These are phyloP conservation scores for Hystrix brachyura DNA, from an alignment of 2,113 vertebrate genomes.

Conservation along the genomic window DNA sequence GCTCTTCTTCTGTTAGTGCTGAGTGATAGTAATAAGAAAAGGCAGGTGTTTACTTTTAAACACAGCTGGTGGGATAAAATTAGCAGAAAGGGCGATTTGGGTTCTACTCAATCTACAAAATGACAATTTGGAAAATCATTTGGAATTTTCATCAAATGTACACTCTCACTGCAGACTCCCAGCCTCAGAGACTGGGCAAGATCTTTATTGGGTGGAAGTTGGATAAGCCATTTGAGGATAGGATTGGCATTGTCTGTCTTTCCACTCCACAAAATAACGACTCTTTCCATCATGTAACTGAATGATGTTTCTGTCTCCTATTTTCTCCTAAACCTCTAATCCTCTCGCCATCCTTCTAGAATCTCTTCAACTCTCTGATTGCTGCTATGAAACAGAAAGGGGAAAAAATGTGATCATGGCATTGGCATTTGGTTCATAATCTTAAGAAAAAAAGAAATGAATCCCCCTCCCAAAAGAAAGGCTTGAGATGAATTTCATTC, in stretches of 20 bases:
- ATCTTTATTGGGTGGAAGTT: background rate
- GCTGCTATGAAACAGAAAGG: background rate
- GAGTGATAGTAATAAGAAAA: background rate
- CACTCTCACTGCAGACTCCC: background rate
- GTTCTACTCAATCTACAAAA: background rate
- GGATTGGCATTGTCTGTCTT: conserved; percentile 18
- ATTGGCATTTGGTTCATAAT: background rate
- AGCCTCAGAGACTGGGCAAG: accelerated
- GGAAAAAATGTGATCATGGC: background rate
- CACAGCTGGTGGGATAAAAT: background rate
- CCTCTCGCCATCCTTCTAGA: background rate
- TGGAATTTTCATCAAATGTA: background rate
- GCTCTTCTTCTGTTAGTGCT: background rate
- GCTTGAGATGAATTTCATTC: background rate
- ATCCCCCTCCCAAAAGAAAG: background rate
- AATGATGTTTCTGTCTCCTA: background rate
- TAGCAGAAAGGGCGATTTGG: background rate
- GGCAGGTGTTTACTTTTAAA: conserved; percentile 37
- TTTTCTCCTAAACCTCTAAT: background rate
- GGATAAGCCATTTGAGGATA: background rate
- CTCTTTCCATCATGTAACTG: background rate
- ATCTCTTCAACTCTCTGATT: background rate
- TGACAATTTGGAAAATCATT: background rate
- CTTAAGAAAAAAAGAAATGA: conserved; percentile 13
- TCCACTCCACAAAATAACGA: background rate